phyloP scores from a whole-genome alignment of 2,888 invertebrate species.

The Chaitophorus viminalis region DNA sequence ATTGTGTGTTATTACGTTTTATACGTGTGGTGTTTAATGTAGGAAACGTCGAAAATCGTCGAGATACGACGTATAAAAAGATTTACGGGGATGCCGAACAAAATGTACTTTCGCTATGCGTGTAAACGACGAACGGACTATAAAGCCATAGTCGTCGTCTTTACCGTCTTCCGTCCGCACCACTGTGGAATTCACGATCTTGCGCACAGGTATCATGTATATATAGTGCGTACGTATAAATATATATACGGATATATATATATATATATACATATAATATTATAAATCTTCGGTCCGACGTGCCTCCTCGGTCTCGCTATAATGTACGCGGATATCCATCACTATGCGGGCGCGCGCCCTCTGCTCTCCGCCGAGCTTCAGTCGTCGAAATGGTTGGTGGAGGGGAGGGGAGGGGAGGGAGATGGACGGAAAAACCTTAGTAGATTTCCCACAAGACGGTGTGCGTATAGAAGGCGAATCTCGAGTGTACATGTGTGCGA shows the following conservation, averaged over 20 bases:
- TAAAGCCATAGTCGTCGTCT: no score
- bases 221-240: no score
- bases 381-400: no score
- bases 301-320: background rate
- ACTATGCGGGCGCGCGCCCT: constrained; percentile 30
- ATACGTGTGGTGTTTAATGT: no score
- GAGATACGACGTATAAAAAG: background rate
- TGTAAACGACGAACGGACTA: background rate
- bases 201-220: no score
- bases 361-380: background rate
- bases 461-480: constrained; percentile 41
- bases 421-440: constrained; percentile 26
- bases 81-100: background rate
- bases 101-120: constrained; percentile 1
- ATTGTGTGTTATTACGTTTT: no score
- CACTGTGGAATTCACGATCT: constrained; percentile 4
- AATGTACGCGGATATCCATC: constrained; percentile 42
- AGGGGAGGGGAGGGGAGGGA: no score
- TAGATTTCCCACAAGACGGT: constrained; percentile 61
- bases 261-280: no score
- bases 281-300: constrained; percentile 47
- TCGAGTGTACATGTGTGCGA: background rate
- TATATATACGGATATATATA: no score
- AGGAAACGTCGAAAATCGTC: background rate
- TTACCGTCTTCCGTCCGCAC: constrained; percentile 1